phyloP scores from a whole-genome alignment of 1,140 invertebrate genomes.

The Cydia strobilella region DNA sequence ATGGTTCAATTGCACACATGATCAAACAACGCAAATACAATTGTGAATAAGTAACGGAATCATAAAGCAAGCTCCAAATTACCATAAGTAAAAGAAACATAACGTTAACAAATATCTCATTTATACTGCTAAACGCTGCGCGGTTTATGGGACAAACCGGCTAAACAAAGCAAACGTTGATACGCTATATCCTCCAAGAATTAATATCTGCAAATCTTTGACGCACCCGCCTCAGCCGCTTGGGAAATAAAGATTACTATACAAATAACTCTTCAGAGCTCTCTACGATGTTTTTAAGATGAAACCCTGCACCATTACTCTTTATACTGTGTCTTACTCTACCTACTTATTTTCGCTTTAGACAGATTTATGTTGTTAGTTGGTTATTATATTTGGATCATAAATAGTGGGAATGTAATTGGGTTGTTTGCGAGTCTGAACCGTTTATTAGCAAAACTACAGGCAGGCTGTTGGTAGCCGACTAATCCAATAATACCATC shows the following conservation, averaged over 20 bases:
- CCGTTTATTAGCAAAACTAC: slow-evolving; percentile 17
- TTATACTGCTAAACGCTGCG: slow-evolving; percentile 39
- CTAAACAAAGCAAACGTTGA: slow-evolving; percentile 46
- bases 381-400: neutral
- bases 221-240: slow-evolving; percentile 37
- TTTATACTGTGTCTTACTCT: slow-evolving; percentile 42
- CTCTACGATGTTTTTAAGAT: slow-evolving; percentile 50
- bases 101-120: neutral
- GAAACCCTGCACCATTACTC: slow-evolving; percentile 60
- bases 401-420: slow-evolving; percentile 28
- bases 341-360: slow-evolving; percentile 41
- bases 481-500: slow-evolving; percentile 37
- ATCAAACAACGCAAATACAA: neutral
- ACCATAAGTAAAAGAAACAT: neutral
- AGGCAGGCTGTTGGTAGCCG: neutral
- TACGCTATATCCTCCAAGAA: slow-evolving; percentile 43
- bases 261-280: slow-evolving; percentile 50
- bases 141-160: slow-evolving; percentile 25
- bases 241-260: slow-evolving; percentile 52
- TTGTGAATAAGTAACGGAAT: neutral
- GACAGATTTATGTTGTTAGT: slow-evolving; percentile 39
- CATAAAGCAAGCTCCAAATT: neutral
- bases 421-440: neutral
- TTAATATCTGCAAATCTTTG: slow-evolving; percentile 46
- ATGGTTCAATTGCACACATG: neutral